A percentile compares a stretch with the other conserved stretches of the same genome.
phyloP scores from a whole-genome alignment of 2,888 invertebrate genomes.

The Tinea semifulvella region DNA sequence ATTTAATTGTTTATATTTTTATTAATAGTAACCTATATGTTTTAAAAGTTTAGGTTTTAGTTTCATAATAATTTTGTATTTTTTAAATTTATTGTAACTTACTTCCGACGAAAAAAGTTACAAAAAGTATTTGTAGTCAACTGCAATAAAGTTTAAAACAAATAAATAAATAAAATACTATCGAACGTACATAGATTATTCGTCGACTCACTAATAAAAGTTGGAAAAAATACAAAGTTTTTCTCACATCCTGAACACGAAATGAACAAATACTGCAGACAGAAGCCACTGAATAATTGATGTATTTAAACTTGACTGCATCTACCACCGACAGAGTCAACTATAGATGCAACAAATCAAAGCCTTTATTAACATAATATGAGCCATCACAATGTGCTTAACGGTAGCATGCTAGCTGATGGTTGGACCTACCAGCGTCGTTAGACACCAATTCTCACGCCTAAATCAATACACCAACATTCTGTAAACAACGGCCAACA shows the following conservation, averaged over 20 bases:
- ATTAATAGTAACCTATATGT: too few relatives aligned
- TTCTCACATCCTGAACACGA: slow-evolving; percentile 2
- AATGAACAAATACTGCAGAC: slow-evolving; percentile 5
- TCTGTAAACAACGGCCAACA: slow-evolving; percentile 57
- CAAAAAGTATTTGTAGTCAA: too few relatives aligned
- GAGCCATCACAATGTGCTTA: slow-evolving; percentile 26
- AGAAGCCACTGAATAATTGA: slow-evolving; percentile 22
- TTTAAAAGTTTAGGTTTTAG: too few relatives aligned
- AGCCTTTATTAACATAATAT: slow-evolving; percentile 20
- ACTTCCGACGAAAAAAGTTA: too few relatives aligned
- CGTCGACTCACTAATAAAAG: neutral
- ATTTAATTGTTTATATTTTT: too few relatives aligned
- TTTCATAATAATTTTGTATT: too few relatives aligned
- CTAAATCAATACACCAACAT: slow-evolving; percentile 56
- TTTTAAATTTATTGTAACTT: too few relatives aligned
- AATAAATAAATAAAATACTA: too few relatives aligned
- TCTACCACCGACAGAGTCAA: slow-evolving; percentile 1
- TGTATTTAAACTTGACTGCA: slow-evolving; percentile 23
- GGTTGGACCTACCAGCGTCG: slow-evolving; percentile 51
- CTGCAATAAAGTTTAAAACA: too few relatives aligned
- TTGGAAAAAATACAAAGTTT: neutral
- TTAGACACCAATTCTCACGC: slow-evolving; percentile 62
- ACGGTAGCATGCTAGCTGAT: slow-evolving; percentile 52
- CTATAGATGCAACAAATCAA: slow-evolving; percentile 13
- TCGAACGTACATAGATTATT: neutral